Conservation (phyloP, 2,888 invertebrate species). For the Pheosia tremula region DNA sequence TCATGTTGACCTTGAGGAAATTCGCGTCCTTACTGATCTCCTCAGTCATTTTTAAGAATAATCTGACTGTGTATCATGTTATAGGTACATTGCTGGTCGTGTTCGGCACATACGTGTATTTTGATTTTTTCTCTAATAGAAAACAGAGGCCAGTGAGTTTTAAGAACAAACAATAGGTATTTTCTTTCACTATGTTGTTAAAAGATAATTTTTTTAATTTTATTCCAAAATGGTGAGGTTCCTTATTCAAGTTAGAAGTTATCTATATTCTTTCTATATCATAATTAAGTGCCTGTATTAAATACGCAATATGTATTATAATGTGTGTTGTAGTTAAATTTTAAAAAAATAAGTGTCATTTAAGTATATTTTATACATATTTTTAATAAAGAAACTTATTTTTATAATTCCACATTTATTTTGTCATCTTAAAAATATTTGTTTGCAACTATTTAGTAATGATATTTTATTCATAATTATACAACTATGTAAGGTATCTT, state of each 20-base stretch:
- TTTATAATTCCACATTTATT: slow-evolving; percentile 34
- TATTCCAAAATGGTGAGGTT: not conserved
- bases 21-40: slow-evolving; percentile 72
- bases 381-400: slow-evolving; percentile 15
- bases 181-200: slow-evolving; percentile 3
- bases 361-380: slow-evolving; percentile 4
- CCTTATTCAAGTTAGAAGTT: not conserved
- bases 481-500: slow-evolving; percentile 30
- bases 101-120: slow-evolving; percentile 72
- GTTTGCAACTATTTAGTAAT: slow-evolving; percentile 21
- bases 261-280: slow-evolving; percentile 1
- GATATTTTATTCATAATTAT: slow-evolving; percentile 17
- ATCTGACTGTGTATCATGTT: slow-evolving; percentile 65
- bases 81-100: slow-evolving; percentile 66
- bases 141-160: slow-evolving; percentile 62
- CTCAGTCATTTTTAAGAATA: slow-evolving; percentile 73
- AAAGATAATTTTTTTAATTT: not conserved
- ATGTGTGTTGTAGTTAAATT: slow-evolving; percentile 6
- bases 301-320: not conserved
- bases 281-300: not conserved
- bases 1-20: slow-evolving; percentile 73
- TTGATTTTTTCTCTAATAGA: slow-evolving; percentile 63
- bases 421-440: slow-evolving; percentile 39
- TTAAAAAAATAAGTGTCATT: not conserved
- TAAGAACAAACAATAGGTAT: slow-evolving; percentile 42